Evolutionary conservation across 1,140 invertebrate genomes (phyloP).

Genomic region (Tetragonula clypearis): DNA sequence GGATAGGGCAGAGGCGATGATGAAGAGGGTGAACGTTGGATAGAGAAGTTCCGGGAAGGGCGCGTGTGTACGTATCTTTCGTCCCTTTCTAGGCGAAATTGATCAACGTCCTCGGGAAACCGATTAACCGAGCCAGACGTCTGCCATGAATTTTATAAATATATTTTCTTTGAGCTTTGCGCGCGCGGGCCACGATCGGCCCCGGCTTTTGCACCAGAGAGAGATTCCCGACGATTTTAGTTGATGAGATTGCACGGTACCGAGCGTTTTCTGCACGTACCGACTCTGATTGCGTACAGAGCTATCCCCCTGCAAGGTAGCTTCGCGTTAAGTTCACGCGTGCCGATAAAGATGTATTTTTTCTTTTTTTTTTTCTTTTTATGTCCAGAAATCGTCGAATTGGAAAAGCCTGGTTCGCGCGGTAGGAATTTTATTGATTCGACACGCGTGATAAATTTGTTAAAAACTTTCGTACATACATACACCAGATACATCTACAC

Average conservation of each 20-base stretch:
- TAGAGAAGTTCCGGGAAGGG: constrained; percentile 39
- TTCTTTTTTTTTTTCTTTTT: not conserved
- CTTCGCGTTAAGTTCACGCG: not conserved
- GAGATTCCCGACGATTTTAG: constrained; percentile 29
- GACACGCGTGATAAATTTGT: not conserved
- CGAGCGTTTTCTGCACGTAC: not conserved
- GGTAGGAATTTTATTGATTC: not conserved
- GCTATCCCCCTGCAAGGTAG: not conserved
- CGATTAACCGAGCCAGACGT: constrained; percentile 63
- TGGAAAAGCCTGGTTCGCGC: not conserved
- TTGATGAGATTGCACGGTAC: constrained; percentile 22
- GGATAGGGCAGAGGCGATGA: constrained; percentile 47
- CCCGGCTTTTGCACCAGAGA: constrained; percentile 35
- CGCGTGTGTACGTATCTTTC: constrained; percentile 25
- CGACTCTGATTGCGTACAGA: not conserved
- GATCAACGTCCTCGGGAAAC: constrained; percentile 68
- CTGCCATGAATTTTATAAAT: constrained; percentile 68
- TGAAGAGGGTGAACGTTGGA: constrained; percentile 53
- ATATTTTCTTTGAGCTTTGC: constrained; percentile 61
- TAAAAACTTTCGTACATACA: too few relatives aligned
- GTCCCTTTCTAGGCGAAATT: constrained; percentile 61
- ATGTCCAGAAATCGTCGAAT: not conserved
- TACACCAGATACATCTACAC: too few relatives aligned
- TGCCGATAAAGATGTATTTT: not conserved
- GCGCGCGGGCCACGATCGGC: not conserved